Evolutionary conservation across 2,797 vertebrate genomes (phyloP), one percentile per base, ranked within the genome.

Genomic region (Argentina silus): DNA sequence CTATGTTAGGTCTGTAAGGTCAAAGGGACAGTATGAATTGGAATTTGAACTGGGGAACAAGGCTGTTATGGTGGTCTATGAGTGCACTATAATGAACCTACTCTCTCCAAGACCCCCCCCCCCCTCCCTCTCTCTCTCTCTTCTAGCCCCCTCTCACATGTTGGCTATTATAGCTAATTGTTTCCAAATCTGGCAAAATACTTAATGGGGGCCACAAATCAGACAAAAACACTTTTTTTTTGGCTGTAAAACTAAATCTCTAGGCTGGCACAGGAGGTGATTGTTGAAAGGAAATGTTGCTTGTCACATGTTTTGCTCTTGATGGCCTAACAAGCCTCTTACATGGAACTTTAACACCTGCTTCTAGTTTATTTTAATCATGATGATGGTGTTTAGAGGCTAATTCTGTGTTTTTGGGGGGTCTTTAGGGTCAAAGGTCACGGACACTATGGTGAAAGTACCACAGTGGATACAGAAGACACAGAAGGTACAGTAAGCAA

Each of bases 121-220:
- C 47, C 7, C 53, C n/a, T 55, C 12, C 47, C 7, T 11, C n/a
- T 55, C n/a, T 55, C 12, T n/a, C 53, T 36, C 10, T 62, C 27
- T 62, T 62, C 60, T 23, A 62, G 12, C 15, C 17, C 23, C 6
- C 50, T 17, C 36, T 67, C 51, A 67, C 62, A 44, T 66, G 53
- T 66, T 48, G 64, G 53, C 15, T 27, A 42, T 67, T 50, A 42
- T 15, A 67, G 21, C 14, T 17, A 47, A 74, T 60, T 50, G 53
- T 60, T 61, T 73, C 51, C 71, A 66, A 57, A 66, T 66, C 50
- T 14, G 7, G 47, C 47, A 50, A 50, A 50, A 50, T 66, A 15
- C 9, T 50, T 21, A 51, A 10, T 21, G 27, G 21, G 3, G 7
- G 43, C 14, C 62, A 42, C 21, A 55, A 23, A 21, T 57, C 9